phyloP scores from a whole-genome alignment of 2,888 invertebrate species.

The Drosophila mayaguana region DNA sequence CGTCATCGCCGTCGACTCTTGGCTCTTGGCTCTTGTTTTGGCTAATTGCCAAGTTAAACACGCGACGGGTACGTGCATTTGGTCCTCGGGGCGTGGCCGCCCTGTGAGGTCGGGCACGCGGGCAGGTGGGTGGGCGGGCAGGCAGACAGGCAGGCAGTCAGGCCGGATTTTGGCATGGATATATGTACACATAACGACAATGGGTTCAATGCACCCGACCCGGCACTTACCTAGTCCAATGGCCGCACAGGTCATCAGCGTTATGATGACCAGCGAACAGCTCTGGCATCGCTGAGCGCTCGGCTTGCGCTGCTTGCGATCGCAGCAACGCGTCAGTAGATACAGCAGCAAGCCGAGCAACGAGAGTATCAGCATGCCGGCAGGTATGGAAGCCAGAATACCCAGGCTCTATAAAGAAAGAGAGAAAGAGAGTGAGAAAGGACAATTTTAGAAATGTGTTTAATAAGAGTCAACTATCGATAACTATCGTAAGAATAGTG shows the following conservation, averaged over 20 bases:
- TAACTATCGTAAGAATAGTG: not conserved
- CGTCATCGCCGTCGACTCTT: slow-evolving; percentile 4
- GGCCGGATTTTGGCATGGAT: slow-evolving; percentile 8
- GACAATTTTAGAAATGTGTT: not conserved
- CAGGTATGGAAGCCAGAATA: slow-evolving; percentile 96
- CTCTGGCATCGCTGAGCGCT: slow-evolving; percentile 85
- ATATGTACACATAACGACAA: not conserved
- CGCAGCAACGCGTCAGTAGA: slow-evolving; percentile 97
- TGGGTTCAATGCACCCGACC: slow-evolving; percentile 52
- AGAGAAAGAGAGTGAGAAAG: not conserved
- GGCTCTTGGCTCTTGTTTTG: slow-evolving; percentile 47
- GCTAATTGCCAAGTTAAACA: slow-evolving; percentile 75
- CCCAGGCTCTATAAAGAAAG: slow-evolving; percentile 92
- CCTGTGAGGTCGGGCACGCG: not conserved
- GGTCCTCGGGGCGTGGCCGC: slow-evolving; percentile 36
- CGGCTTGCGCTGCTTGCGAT: slow-evolving; percentile 92
- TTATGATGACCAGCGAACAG: slow-evolving; percentile 85
- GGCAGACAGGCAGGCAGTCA: no score
- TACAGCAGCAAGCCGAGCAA: slow-evolving; percentile 95
- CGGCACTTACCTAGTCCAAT: slow-evolving; percentile 90
- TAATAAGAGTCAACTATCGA: not conserved
- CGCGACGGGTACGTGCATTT: slow-evolving; percentile 60
- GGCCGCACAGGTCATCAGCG: slow-evolving; percentile 95
- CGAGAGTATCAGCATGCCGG: slow-evolving; percentile 95
- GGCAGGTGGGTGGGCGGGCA: no score